Evolutionary conservation across 1,140 invertebrate genomes (phyloP), one percentile per base, ranked within the genome.

Genomic region (Hyphantria cunea): DNA sequence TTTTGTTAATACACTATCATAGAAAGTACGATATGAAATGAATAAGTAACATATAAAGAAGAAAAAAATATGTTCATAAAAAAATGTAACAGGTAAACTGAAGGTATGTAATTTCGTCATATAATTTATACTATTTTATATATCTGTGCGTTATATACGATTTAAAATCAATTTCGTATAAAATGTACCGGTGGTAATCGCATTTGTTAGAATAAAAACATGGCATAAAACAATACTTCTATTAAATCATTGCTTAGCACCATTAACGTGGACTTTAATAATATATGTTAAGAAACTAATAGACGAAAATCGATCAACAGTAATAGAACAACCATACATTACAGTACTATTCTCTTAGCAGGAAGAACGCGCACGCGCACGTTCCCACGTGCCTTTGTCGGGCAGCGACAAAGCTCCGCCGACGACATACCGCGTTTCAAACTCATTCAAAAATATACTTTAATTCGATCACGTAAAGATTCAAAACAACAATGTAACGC

Each of bases 311-410:
- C 66, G 68, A 74, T 70, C 59, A 68, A 66, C 65, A 66, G 66
- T 69, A 66, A 75, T 59, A 59, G 51, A 68, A 63, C 53, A 74
- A 72, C 72, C 75, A 75, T 75, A 78, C 76, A 78, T 75, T 78
- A 78, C 62, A 75, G 64, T 64, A 68, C 53, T 70, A 71, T 70
- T 68, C 68, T 75, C 56, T 71, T 72, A 73, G 64, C 56, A 71
- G 64, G 59, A 72, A 63, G 68, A 72, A 77, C 66, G 76, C 76
- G 80, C 80, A 84, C 79, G 84, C 82, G 82, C 84, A 77, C 74
- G 76, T 89, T 88, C 84, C 80, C 85, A 88, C 83, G 83, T 87
- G 76, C 75, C 75, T 89, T 90, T 90, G 87, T 88, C 87, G 87
- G 83, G 50, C 13, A 45, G 75, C 84, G 83, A 88, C 84, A 90